Evolutionary conservation across 2,888 invertebrate species (phyloP).

Genomic region (Latrodectus elegans): DNA sequence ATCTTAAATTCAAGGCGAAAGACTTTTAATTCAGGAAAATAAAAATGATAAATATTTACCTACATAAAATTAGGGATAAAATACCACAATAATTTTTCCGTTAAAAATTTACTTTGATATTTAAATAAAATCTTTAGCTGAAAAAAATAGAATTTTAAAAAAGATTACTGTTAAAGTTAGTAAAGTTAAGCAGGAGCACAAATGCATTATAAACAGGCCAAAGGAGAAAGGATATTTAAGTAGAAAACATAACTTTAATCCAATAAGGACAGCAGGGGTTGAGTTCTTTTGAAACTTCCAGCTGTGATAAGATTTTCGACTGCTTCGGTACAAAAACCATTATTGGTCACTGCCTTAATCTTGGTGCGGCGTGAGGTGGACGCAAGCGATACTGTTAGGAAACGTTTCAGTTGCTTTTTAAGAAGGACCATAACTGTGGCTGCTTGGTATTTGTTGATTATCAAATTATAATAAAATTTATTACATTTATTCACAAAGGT

Average conservation of each 20-base stretch:
- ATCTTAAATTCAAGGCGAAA: no score
- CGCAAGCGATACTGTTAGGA: not conserved
- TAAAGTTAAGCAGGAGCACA: no score
- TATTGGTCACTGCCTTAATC: not conserved
- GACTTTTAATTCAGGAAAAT: no score
- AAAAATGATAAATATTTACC: no score
- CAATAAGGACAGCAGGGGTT: slow-evolving; percentile 3
- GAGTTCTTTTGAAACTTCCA: slow-evolving; percentile 43
- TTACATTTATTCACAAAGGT: not conserved
- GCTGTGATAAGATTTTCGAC: slow-evolving; percentile 31
- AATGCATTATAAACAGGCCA: not conserved
- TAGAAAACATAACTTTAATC: slow-evolving; percentile 20
- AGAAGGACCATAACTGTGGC: not conserved
- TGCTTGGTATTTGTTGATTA: not conserved
- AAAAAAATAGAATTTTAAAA: no score
- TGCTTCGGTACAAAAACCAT: slow-evolving; percentile 23
- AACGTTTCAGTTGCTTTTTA: not conserved
- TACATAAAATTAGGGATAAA: no score
- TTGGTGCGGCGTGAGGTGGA: not conserved
- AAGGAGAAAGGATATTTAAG: not conserved
- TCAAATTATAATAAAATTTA: not conserved
- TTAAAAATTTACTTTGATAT: no score
- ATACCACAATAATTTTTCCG: no score
- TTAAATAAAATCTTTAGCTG: no score
- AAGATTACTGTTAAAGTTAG: no score